Evolutionary conservation across 2,797 vertebrate species (phyloP), one percentile per base, ranked within the genome.

Genomic region (Sebastiscus tertius): DNA sequence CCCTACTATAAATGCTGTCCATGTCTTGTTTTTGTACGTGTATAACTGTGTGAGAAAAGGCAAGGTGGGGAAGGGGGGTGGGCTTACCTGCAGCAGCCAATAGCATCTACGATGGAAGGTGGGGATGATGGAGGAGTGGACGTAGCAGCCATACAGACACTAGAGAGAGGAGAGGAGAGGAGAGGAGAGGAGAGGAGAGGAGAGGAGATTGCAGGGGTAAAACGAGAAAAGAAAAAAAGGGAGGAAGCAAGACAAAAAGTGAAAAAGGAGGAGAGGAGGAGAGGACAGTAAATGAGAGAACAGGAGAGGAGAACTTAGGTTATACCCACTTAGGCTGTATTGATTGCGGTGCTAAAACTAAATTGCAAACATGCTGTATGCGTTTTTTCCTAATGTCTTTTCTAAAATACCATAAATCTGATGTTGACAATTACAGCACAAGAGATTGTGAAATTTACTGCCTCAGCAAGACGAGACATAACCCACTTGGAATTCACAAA

Each of bases 61-160:
- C 36, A 72, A 79, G 88, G 81, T 39, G 52, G 85, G 87, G 73
- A 64, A 81, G 79, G 85, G 82, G 69, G 75, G 80, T 49, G 80
- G 75, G 90, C 97, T 96, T 98, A 99, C 98, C 97, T 99, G 98
- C 92, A 99, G 96, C 93, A 99, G 97, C 98, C 98, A 99, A 96
- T 99, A 99, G 96, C 98, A 99, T 96, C 98, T 97, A 96, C 98
- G 96, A 95, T 99, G 98, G 96, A 99, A 99, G 91, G 98, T 99
- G 96, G 98, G 98, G 96, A 99, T 99, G 97, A 99, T 99, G 95
- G 98, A 99, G 94, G 98, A 99, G 95, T 99, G 98, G 93, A 99
- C 98, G 89, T 99, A 99, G 95, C 98, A 99, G 96, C 98, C 98
- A 84, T 99, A 99, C 93, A 99, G 96, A 97, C 98, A 99, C 98